phyloP scores from a whole-genome alignment of 2,888 invertebrate species.

The Sphaeridia pumilis region DNA sequence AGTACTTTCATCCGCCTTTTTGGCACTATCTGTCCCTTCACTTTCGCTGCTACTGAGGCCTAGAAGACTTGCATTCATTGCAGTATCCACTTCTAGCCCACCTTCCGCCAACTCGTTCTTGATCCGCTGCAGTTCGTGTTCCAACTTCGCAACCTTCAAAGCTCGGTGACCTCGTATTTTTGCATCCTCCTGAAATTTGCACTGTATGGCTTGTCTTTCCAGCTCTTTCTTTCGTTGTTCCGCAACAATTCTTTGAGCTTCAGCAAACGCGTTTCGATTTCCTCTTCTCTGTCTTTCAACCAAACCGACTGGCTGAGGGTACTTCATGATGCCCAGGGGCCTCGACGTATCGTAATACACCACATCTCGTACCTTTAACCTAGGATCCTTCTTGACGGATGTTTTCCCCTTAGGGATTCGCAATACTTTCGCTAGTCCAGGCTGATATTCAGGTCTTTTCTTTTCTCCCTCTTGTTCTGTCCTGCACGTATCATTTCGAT shows the following conservation, averaged over 20 bases:
- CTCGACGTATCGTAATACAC: slow-evolving; percentile 10
- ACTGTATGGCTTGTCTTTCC: background rate
- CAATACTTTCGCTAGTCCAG: slow-evolving; percentile 13
- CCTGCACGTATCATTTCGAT: too few species aligned
- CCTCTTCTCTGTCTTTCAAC: slow-evolving; percentile 2
- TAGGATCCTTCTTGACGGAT: background rate
- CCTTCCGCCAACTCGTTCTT: slow-evolving; percentile 3
- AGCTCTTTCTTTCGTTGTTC: slow-evolving; percentile 4
- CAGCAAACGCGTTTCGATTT: slow-evolving; percentile 9
- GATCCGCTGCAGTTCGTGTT: slow-evolving; percentile 6
- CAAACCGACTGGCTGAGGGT: slow-evolving; percentile 12
- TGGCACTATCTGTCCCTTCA: too few species aligned
- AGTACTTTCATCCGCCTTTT: background rate
- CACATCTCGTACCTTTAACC: slow-evolving; percentile 5
- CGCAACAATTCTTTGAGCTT: slow-evolving; percentile 1
- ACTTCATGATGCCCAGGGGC: slow-evolving; percentile 8
- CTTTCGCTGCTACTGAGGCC: slow-evolving; percentile 6
- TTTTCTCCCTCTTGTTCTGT: too few species aligned
- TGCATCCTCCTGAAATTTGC: slow-evolving; percentile 4
- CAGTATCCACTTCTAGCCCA: slow-evolving; percentile 4
- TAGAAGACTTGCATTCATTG: slow-evolving; percentile 11
- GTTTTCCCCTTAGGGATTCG: slow-evolving; percentile 6
- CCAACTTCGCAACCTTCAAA: slow-evolving; percentile 14
- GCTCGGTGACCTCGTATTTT: slow-evolving; percentile 13
- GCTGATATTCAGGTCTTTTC: slow-evolving; percentile 11